These are phyloP conservation scores for Brachyhypopomus occidentalis DNA, from an alignment of 2,113 vertebrate species.

Conservation along the genomic window DNA sequence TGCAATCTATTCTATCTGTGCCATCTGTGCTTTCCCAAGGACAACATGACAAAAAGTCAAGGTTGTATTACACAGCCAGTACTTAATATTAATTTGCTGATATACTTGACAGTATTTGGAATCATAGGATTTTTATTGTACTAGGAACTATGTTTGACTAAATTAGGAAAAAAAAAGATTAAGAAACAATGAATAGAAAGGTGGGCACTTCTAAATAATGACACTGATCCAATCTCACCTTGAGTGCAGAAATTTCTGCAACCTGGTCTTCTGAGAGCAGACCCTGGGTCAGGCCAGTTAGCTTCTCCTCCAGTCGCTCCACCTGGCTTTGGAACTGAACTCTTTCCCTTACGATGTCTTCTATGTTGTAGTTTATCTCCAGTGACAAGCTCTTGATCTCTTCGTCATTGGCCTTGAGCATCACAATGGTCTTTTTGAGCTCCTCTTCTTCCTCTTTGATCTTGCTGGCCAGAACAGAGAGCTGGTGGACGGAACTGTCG, in stretches of 20 bases:
- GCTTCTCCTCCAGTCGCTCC: constrained; percentile 82
- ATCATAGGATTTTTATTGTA: not conserved
- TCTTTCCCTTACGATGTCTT: constrained; percentile 84
- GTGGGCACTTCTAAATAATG: not conserved
- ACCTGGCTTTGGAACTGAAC: constrained; percentile 83
- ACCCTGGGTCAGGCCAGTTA: constrained; percentile 75
- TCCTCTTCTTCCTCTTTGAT: constrained; percentile 90
- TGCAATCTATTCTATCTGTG: no score
- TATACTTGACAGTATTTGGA: not conserved
- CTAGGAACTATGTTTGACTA: not conserved
- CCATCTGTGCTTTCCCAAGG: no score
- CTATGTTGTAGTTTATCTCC: constrained; percentile 84
- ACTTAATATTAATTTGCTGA: not conserved
- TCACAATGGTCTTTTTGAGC: constrained; percentile 84
- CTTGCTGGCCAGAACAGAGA: constrained; percentile 83
- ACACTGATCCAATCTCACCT: constrained; percentile 75
- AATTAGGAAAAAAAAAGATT: not conserved
- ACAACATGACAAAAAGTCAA: not conserved
- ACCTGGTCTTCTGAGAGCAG: constrained; percentile 71
- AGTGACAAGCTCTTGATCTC: constrained; percentile 86
- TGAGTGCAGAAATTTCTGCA: constrained; percentile 81
- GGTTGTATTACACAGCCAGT: not conserved
- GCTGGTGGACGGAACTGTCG: constrained; percentile 84
- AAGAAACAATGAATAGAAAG: not conserved
- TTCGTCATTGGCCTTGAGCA: constrained; percentile 83